Conservation (phyloP, 2,888 invertebrate genomes). For the Drosophila ustulata region DNA sequence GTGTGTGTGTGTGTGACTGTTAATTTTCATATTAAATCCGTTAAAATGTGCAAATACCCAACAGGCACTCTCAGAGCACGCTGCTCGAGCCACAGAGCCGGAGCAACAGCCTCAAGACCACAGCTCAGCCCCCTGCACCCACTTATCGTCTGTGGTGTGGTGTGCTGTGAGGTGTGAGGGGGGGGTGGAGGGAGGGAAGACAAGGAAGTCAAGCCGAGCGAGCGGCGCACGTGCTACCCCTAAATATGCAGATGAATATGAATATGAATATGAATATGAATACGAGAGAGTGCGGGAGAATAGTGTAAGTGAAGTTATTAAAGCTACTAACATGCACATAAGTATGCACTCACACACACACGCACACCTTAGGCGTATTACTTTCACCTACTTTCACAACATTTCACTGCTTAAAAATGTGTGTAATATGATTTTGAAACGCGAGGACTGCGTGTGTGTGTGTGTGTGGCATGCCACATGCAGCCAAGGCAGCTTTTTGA, state of each 20-base stretch:
- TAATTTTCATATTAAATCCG: constrained; percentile 79
- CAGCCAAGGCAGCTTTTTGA: constrained; percentile 33
- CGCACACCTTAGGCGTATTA: constrained; percentile 43
- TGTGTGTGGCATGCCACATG: constrained; percentile 12
- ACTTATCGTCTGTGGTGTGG: neutral
- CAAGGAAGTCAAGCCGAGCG: constrained; percentile 44
- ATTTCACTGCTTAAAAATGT: constrained; percentile 56
- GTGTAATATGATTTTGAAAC: constrained; percentile 47
- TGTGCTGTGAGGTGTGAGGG: neutral
- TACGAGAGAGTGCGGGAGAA: constrained; percentile 32
- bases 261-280: constrained; percentile 57
- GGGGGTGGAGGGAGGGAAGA: constrained; percentile 38
- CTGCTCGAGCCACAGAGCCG: neutral
- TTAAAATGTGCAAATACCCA: constrained; percentile 79
- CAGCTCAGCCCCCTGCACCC: constrained; percentile 4
- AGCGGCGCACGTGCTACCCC: constrained; percentile 49
- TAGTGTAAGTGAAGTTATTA: constrained; percentile 77
- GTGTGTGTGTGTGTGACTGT: constrained; percentile 54
- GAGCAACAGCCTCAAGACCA: constrained; percentile 24
- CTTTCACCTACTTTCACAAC: constrained; percentile 58
- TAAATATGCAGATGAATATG: constrained; percentile 26
- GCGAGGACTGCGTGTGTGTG: constrained; percentile 4
- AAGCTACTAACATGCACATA: constrained; percentile 56
- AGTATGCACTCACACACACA: constrained; percentile 31
- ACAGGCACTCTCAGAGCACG: constrained; percentile 59